A percentile compares a stretch with the other conserved stretches of the same genome.
These are phyloP conservation scores for Ptychoptera contaminata DNA, from an alignment of 2,888 invertebrate genomes.

Conservation along the genomic window DNA sequence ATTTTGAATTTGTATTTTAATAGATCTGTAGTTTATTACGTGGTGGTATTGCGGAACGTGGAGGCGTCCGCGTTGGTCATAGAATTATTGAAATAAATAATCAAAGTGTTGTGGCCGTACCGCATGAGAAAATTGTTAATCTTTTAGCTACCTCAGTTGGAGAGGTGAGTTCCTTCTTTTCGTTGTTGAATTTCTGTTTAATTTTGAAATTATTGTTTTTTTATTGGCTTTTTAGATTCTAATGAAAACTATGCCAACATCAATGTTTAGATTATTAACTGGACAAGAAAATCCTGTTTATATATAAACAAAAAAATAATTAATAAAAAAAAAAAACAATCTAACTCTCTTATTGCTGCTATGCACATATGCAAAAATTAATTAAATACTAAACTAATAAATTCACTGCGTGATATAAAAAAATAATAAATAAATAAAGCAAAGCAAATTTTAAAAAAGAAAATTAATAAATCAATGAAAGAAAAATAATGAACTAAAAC, in stretches of 20 bases:
- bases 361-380: too few species aligned
- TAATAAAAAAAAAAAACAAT: neutral
- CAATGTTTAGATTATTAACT: constrained; percentile 96
- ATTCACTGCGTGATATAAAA: too few species aligned
- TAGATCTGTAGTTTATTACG: constrained; percentile 95
- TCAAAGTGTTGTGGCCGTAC: constrained; percentile 98
- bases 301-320: constrained; percentile 35
- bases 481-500: too few species aligned
- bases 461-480: too few species aligned
- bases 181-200: neutral
- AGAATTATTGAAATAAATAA: constrained; percentile 99
- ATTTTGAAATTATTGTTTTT: neutral
- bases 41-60: constrained; percentile 97
- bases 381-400: too few species aligned
- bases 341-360: too few species aligned
- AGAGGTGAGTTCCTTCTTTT: constrained; percentile 51
- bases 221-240: constrained; percentile 54
- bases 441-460: too few species aligned
- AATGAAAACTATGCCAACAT: constrained; percentile 99
- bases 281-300: constrained; percentile 99
- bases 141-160: constrained; percentile 97
- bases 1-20: constrained; percentile 13
- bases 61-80: constrained; percentile 97
- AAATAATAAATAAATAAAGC: too few species aligned
- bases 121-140: constrained; percentile 99